Base-by-base conservation (phyloP, 2,113 vertebrate genomes). In the Rhynchomys soricoides region DNA sequence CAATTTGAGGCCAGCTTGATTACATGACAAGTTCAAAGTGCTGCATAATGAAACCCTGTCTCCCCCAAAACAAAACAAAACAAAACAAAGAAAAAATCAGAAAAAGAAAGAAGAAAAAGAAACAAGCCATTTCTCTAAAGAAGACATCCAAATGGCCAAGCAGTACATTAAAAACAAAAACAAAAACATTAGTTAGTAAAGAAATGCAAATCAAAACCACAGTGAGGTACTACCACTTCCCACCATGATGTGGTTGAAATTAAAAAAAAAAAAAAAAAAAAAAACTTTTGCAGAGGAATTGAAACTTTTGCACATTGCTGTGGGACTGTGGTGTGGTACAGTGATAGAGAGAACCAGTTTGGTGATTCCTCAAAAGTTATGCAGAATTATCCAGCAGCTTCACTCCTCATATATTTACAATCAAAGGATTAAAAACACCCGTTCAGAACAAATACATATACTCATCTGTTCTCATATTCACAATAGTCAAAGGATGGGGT, bases 201-300 rank as follows among this genome's bases (percentile, higher is more conserved):
- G 34, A 94, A 94, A 85, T 50, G n/a, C 45, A 81, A 92, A 66
- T 92, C 55, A 74, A 92, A 95, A 74, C 21, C 55, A 86, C 19
- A 40, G 16, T n/a, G 50, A 81, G 50, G 57, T 74, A 68, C 48
- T 74, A 68, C 48, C 31, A 66, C 29, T 66, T 91, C 26, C 87
- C 29, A 50, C 45, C 9, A 24, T 71, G 70, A 34, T 5, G 40
- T 87, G 19, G 22, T 10, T 79, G n/a, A 66, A 68, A 64, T 21
- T 73, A n/a, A n/a, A n/a, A n/a, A n/a, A n/a, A 45, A 45, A 55
- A 90, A 50, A 19, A 45, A 79, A 94, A 78, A 68, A 5, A 77
- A 40, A 22, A 92, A 62, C 19, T 40, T 1, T 62, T 90, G 13
- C 40, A 5, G 62, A 78, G 37, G 55, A 89, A 57, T 0, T 19